Evolutionary conservation across 1,140 invertebrate species (phyloP), one percentile per base, ranked within the genome.

Genomic region (Macrobrachium nipponense): DNA sequence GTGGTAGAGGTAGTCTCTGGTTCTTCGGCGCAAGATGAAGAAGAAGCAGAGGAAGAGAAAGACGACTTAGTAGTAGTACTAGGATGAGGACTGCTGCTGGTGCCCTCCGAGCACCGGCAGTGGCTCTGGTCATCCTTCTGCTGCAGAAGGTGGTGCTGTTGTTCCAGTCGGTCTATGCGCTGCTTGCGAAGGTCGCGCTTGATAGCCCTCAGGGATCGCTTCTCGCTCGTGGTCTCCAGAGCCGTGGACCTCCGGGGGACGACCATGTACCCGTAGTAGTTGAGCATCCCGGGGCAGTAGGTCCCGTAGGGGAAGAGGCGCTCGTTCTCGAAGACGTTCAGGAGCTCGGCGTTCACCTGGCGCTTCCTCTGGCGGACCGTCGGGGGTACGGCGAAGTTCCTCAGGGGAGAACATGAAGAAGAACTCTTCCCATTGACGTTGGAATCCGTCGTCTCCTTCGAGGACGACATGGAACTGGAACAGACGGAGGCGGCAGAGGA

Each of bases 201-300:
- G 44, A 80, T 11, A 7, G 73, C 76, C 18, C 83, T 44, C 11
- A 82, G 58, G 15, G 83, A 73, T 20, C 36, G 61, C 58, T 86
- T 86, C 23, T 78, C 83, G 20, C 36, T 80, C 20, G 60, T 60
- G 51, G 64, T 60, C 12, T 58, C 58, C 27, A 36, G 4, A 2
- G 61, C 77, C 60, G 27, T 18, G 43, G 82, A 23, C 61, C 77
- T 85, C 8, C 82, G 85, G n/a, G 88, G 88, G 10, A 89, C 88
- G 36, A 89, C 88, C 88, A 89, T 87, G 80, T 89, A 89, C 27
- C 88, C 88, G 62, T 89, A 89, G 51, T 89, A 89, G 66, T 89
- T 89, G 60, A 89, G 70, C 64, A 89, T 80, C 11, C 85, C 83
- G 6, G 85, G 88, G 72, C 76, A 87, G 18, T 81, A 80, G 23